Conservation (phyloP, 2,797 vertebrate species). For the Amblyopsis hoosieri region DNA sequence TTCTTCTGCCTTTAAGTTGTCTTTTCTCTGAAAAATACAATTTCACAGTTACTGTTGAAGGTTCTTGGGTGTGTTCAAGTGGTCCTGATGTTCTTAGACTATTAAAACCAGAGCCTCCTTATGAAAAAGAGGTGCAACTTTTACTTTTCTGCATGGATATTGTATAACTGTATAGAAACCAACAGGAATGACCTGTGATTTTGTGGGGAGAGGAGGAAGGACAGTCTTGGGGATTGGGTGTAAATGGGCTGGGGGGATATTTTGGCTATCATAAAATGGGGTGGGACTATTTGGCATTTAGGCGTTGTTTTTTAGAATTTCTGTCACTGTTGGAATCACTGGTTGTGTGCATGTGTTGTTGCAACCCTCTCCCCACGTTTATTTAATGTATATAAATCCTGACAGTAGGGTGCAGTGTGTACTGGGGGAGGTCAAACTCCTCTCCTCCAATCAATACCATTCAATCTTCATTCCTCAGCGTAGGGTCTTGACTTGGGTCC, state of each 20-base stretch:
- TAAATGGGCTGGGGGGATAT: slow-evolving; percentile 55
- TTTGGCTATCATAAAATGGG: slow-evolving; percentile 60
- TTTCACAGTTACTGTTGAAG: slow-evolving; percentile 74
- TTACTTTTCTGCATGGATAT: slow-evolving; percentile 93
- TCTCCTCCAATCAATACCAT: slow-evolving; percentile 75
- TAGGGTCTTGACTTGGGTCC: slow-evolving; percentile 63
- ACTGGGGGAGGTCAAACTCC: slow-evolving; percentile 73
- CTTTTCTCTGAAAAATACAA: slow-evolving; percentile 71
- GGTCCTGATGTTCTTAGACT: slow-evolving; percentile 93
- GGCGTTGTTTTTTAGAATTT: slow-evolving; percentile 78
- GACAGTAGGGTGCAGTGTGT: slow-evolving; percentile 78
- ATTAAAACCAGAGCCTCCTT: slow-evolving; percentile 80
- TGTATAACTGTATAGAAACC: slow-evolving; percentile 92
- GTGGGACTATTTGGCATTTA: slow-evolving; percentile 61
- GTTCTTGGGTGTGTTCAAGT: slow-evolving; percentile 90
- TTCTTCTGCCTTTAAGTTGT: slow-evolving; percentile 76
- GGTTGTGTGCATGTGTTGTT: slow-evolving; percentile 74
- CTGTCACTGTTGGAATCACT: slow-evolving; percentile 77
- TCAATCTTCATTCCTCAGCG: slow-evolving; percentile 77
- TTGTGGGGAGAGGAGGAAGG: slow-evolving; percentile 55
- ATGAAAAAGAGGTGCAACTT: slow-evolving; percentile 73
- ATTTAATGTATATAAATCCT: slow-evolving; percentile 81
- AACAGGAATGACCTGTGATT: slow-evolving; percentile 86
- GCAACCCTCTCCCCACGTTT: slow-evolving; percentile 65
- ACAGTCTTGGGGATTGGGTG: slow-evolving; percentile 37